Evolutionary conservation across 2,888 invertebrate genomes (phyloP), one percentile per base, ranked within the genome.

Genomic region (Sipha maydis): DNA sequence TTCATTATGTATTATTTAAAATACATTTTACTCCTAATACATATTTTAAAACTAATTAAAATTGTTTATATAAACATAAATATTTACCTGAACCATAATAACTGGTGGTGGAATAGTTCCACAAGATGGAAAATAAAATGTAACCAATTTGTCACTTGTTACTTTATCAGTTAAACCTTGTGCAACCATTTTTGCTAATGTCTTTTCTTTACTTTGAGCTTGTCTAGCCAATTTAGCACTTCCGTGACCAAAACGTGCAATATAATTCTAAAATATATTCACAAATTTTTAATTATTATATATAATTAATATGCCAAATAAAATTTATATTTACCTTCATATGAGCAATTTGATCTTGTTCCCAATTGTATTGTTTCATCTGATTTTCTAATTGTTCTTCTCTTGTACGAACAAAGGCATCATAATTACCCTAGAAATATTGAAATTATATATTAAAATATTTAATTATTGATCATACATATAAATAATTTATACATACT

Each of bases 151-250:
- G 91, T 99, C 99, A 90, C 94, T 95, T 9, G 94, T 93, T 0
- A 99, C 99, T 93, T 97, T 98, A 92, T 99, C 99, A 0, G 99
- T 99, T 41, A 99, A 94, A 2, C 99, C 99, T 91, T 97, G 97
- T 61, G 99, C 98, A 25, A 99, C 98, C 99, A 99, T 99, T 93
- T 99, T 99, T 41, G 98, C 98, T 89, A 99, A 93, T 0, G 99
- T 99, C 92, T 99, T 99, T 92, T 99, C 99, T 93, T 99, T 99
- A 90, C 98, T 99, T 93, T 99, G 99, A 17, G 99, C 99, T 92
- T 99, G 99, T 89, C 99, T 94, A 0, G 99, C 99, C 90, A 99
- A 93, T 93, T 99, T 99, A 0, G 99, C 99, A 25, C 98, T 98
- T 91, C 99, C 99, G 93, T 99, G 99, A 94, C 99, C 99, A 92